Evolutionary conservation across 2,113 vertebrate genomes (phyloP), one percentile per base, ranked within the genome.

Genomic region (Sinosuthora webbiana): DNA sequence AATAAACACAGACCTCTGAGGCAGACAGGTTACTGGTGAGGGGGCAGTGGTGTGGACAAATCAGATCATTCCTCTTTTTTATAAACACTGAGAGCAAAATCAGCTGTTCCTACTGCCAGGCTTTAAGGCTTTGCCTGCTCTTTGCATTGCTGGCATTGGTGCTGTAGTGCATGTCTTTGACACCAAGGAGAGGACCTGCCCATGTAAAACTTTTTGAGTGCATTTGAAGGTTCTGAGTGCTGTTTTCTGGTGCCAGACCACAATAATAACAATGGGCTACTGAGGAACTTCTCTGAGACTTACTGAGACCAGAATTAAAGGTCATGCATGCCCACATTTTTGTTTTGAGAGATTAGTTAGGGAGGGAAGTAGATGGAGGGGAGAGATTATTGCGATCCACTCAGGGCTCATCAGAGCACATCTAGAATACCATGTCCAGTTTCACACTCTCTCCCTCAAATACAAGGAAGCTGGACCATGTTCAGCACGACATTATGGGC

Each of bases 1-100:
- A 97, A 95, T 96, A 96, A 94, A 88, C 70, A 64, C 25, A 65
- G 74, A 81, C 41, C 55, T 76, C 19, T 80, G 82, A 60, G 50
- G 71, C 50, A 77, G 62, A 42, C 41, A 53, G 56, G 30, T 76
- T 78, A 82, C 56, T 9, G 7, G 30, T 80, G 87, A 85, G 87
- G 59, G 75, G 76, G 79, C 78, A 90, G 52, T 31, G 47, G 47
- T 12, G 2, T 50, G 47, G 73, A 42, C 95, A 90, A 94, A 91
- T 96, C 56, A 82, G 52, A 93, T 82, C 35, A 76, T 68, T 90
- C n/a, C 67, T 87, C 77, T 91, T 92, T 87, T 73, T 80, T 67
- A 57, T 80, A 68, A 86, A 64, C 35, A 62, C 28, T 6, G 33
- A 81, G 44, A 25, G 31, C 35, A 70, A 57, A 70, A 52, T 73